Percentiles rank a stretch among this genome's conserved stretches.
phyloP scores from a whole-genome alignment of 92 coral and sea anemone species.

The Phenganax marumi region DNA sequence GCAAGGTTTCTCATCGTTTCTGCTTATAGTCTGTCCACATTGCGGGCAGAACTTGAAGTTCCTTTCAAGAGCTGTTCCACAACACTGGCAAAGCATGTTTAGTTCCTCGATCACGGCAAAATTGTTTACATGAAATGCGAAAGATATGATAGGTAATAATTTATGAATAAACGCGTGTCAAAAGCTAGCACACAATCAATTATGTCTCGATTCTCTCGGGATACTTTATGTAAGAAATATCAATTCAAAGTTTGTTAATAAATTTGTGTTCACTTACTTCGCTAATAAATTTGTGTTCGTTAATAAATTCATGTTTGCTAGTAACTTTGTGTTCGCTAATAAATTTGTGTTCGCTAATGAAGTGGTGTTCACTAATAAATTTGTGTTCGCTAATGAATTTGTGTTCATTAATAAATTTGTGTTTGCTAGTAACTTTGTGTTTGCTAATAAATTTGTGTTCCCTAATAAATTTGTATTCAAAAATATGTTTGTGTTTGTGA shows the following conservation, averaged over 20 bases:
- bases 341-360: too few relatives aligned
- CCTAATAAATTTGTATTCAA: too few relatives aligned
- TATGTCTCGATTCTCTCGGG: neutral
- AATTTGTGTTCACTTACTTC: neutral
- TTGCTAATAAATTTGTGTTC: too few relatives aligned
- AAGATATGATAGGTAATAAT: neutral
- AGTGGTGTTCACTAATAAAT: too few relatives aligned
- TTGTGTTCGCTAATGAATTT: too few relatives aligned
- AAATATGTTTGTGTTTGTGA: too few relatives aligned
- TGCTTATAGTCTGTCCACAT: slow-evolving; percentile 17
- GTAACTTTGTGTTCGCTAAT: too few relatives aligned
- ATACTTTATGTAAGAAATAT: slow-evolving; percentile 11
- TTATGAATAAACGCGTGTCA: neutral
- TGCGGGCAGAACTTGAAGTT: slow-evolving; percentile 34
- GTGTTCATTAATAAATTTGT: too few relatives aligned
- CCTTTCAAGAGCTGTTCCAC: slow-evolving; percentile 30
- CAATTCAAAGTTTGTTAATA: neutral
- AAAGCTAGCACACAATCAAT: neutral
- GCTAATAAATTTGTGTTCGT: too few relatives aligned
- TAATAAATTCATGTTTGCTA: too few relatives aligned
- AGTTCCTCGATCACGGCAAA: neutral
- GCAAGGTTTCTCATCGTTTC: neutral
- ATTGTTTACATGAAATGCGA: neutral
- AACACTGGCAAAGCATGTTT: slow-evolving; percentile 21
- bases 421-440: too few relatives aligned